Evolutionary conservation across 1,140 invertebrate genomes (phyloP).

Genomic region (Formica exsecta): DNA sequence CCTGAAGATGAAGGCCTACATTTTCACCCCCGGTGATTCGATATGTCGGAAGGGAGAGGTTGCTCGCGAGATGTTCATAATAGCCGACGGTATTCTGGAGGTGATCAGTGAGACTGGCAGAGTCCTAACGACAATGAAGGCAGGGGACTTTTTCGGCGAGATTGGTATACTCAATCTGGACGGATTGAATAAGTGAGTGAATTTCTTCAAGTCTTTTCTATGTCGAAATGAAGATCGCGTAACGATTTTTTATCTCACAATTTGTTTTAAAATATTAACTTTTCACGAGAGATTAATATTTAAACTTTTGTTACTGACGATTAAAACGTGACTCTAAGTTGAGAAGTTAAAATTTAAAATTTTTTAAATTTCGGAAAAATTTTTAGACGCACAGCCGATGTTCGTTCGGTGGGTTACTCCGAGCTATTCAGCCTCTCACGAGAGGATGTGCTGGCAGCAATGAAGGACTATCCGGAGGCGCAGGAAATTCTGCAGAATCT

Average conservation of each 20-base stretch:
- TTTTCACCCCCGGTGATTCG: conserved; percentile 98
- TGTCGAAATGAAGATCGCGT: neutral
- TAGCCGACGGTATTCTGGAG: conserved; percentile 98
- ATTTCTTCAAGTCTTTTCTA: neutral
- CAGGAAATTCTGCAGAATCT: conserved; percentile 96
- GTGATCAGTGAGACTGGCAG: conserved; percentile 97
- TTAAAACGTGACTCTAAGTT: neutral
- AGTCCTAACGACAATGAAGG: conserved; percentile 98
- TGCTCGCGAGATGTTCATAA: conserved; percentile 99
- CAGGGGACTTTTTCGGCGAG: conserved; percentile 99
- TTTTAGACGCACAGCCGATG: conserved; percentile 96
- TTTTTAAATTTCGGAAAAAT: neutral
- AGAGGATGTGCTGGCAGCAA: conserved; percentile 97
- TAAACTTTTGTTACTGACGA: neutral
- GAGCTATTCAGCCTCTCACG: conserved; percentile 97
- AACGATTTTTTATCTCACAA: neutral
- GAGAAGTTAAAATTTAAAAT: neutral
- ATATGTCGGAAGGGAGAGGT: conserved; percentile 98
- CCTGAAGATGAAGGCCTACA: conserved; percentile 99
- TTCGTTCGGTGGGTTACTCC: conserved; percentile 97
- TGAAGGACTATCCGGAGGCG: conserved; percentile 98
- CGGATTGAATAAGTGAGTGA: conserved; percentile 96
- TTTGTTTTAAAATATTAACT: conserved; percentile 1
- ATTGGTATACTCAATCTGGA: conserved; percentile 98
- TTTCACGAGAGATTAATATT: neutral